Evolutionary conservation across 2,888 invertebrate genomes (phyloP).

Genomic region (Clivina fossor): DNA sequence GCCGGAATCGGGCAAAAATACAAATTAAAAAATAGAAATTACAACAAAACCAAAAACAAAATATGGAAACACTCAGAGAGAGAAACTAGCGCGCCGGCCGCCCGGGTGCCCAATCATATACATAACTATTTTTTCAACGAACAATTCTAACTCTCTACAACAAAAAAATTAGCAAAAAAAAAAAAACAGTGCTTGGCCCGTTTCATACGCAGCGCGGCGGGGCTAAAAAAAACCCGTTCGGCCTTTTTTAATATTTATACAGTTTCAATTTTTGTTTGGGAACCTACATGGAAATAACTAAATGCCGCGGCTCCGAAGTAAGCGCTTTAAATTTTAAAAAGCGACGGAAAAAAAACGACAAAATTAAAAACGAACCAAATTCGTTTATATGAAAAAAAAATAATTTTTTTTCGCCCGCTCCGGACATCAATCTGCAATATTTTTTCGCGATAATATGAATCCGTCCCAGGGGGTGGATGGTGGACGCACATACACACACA

Average conservation of each 20-base stretch:
- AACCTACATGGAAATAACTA: constrained; percentile 31
- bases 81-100: no score
- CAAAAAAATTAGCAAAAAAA: constrained; percentile 1
- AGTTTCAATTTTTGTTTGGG: constrained; percentile 33
- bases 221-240: constrained; percentile 21
- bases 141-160: constrained; percentile 29
- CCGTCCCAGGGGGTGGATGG: constrained; percentile 31
- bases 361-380: constrained; percentile 35
- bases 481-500: no score
- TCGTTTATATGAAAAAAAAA: constrained; percentile 34
- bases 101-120: constrained; percentile 30
- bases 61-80: constrained; percentile 29
- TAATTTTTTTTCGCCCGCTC: constrained; percentile 7
- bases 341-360: constrained; percentile 32
- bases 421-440: constrained; percentile 35
- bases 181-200: no score
- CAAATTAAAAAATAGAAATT: constrained; percentile 29
- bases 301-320: constrained; percentile 31
- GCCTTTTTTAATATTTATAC: constrained; percentile 33
- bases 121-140: constrained; percentile 29
- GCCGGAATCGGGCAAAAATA: constrained; percentile 26
- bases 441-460: constrained; percentile 36
- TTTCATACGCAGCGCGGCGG: no score
- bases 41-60: constrained; percentile 23
- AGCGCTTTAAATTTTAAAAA: constrained; percentile 35